These are phyloP conservation scores for Philereme transversata DNA, from an alignment of 2,888 invertebrate species.

Conservation along the genomic window DNA sequence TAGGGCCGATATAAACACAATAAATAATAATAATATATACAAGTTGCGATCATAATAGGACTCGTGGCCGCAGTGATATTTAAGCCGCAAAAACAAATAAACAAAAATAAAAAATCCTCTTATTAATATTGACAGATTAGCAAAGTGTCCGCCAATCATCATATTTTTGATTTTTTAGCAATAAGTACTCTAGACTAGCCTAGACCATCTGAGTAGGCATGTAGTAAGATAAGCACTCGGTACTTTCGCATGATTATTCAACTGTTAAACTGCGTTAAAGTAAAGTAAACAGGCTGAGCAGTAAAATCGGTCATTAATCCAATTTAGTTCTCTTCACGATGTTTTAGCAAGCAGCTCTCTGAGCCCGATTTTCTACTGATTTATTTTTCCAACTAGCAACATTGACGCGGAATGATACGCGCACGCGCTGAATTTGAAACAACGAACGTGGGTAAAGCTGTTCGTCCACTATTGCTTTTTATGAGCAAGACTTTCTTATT, in stretches of 20 bases:
- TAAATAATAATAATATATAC: too few species aligned
- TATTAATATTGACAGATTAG: too few species aligned
- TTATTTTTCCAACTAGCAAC: constrained; percentile 42
- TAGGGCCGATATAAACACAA: too few species aligned
- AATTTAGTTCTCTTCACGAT: constrained; percentile 12
- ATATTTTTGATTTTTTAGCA: too few species aligned
- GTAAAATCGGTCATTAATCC: constrained; percentile 12
- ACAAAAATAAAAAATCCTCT: too few species aligned
- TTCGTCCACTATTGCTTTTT: not conserved
- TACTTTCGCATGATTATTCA: not conserved
- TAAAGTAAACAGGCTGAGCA: constrained; percentile 2
- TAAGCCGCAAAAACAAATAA: too few species aligned
- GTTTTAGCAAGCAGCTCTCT: constrained; percentile 15
- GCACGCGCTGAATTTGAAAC: constrained; percentile 27
- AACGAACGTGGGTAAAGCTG: not conserved
- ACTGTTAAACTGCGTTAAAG: not conserved
- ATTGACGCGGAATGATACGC: constrained; percentile 32
- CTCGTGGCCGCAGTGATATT: too few species aligned
- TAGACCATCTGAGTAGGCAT: too few species aligned
- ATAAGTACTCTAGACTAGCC: too few species aligned
- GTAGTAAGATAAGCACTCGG: too few species aligned
- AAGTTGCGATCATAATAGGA: too few species aligned
- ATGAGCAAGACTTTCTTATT: not conserved
- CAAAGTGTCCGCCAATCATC: too few species aligned
- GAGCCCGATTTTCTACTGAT: constrained; percentile 33